These are phyloP conservation scores for Hirtodrosophila trivittata DNA, from an alignment of 2,888 invertebrate genomes.

Conservation along the genomic window DNA sequence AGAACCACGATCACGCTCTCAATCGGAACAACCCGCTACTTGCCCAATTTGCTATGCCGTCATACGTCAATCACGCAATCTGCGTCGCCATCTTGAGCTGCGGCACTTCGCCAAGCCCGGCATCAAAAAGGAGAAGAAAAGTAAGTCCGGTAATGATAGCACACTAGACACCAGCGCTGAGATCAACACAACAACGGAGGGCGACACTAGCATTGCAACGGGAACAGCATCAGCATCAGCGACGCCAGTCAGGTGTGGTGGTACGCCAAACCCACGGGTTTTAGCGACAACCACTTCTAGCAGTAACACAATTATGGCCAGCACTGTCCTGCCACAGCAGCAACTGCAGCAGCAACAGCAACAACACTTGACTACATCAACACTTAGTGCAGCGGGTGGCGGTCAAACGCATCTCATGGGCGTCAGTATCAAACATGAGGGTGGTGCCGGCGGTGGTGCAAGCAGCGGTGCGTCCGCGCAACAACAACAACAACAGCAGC, in stretches of 20 bases:
- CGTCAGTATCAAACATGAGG: constrained; percentile 61
- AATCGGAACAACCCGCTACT: constrained; percentile 87
- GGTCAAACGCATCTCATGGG: constrained; percentile 66
- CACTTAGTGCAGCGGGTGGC: constrained; percentile 55
- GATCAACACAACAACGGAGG: constrained; percentile 56
- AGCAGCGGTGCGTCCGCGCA: constrained; percentile 42
- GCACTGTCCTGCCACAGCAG: constrained; percentile 64
- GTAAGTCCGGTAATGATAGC: constrained; percentile 79
- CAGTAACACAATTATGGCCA: constrained; percentile 61
- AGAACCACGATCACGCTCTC: constrained; percentile 85
- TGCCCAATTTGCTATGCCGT: constrained; percentile 87
- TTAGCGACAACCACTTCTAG: constrained; percentile 47
- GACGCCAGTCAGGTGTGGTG: constrained; percentile 35
- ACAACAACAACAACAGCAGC: constrained; percentile 32
- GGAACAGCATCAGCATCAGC: constrained; percentile 43
- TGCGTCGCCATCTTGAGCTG: constrained; percentile 85
- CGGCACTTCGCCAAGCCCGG: constrained; percentile 84
- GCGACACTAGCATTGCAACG: constrained; percentile 51
- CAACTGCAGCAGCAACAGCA: constrained; percentile 60
- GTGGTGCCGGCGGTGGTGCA: constrained; percentile 34
- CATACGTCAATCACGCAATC: constrained; percentile 86
- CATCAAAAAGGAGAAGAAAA: constrained; percentile 84
- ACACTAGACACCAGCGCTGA: constrained; percentile 64
- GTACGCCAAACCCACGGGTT: constrained; percentile 50
- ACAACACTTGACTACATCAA: constrained; percentile 63